phyloP scores from a whole-genome alignment of 1,140 invertebrate species.

The Sitophilus oryzae region DNA sequence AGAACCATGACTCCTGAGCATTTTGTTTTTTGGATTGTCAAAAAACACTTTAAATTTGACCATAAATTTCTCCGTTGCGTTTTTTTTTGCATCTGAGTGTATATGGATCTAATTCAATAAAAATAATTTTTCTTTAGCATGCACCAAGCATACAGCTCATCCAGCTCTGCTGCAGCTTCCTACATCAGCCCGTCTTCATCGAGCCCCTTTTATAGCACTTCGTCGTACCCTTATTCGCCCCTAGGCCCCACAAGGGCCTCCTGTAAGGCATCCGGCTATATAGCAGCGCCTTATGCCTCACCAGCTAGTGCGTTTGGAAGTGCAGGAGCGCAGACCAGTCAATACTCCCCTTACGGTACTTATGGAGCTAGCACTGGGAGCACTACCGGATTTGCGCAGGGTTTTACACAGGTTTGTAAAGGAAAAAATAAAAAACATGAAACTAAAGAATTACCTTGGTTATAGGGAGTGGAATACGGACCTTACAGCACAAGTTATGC shows the following conservation, averaged over 20 bases:
- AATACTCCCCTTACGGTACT: slow-evolving; percentile 55
- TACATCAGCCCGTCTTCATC: slow-evolving; percentile 37
- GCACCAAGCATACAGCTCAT: slow-evolving; percentile 43
- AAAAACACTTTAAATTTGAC: no score
- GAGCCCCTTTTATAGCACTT: slow-evolving; percentile 39
- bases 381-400: slow-evolving; percentile 53
- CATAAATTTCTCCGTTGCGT: no score
- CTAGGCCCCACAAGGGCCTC: slow-evolving; percentile 44
- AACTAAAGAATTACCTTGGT: no score
- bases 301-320: slow-evolving; percentile 50
- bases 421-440: not conserved
- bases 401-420: slow-evolving; percentile 46
- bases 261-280: slow-evolving; percentile 41
- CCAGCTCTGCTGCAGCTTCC: slow-evolving; percentile 35
- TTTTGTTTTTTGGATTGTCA: no score
- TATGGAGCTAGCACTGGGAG: slow-evolving; percentile 47
- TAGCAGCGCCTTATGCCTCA: slow-evolving; percentile 41
- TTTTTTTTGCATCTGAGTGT: no score
- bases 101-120: no score
- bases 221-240: slow-evolving; percentile 41
- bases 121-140: slow-evolving; percentile 35
- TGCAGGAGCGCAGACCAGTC: slow-evolving; percentile 44
- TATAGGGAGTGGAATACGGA: slow-evolving; percentile 47
- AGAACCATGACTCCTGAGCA: no score
- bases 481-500: slow-evolving; percentile 45